Base-by-base conservation (phyloP, 2,888 invertebrate species). In the Sarcophaga rosellei region DNA sequence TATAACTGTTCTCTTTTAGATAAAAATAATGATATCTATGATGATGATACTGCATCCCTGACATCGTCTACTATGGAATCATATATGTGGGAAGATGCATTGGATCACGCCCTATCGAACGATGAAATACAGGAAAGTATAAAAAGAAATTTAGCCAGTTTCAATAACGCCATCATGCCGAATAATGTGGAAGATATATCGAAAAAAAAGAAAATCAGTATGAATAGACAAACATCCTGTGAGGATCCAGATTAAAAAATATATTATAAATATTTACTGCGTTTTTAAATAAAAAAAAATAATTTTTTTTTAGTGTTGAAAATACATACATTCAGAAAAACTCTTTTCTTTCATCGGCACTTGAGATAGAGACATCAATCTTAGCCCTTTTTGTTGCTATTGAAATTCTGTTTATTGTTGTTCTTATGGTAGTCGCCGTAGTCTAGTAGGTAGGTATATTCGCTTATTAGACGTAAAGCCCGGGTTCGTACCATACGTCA, bases 81-180 rank as follows among this genome's bases (percentile, higher is more conserved):
- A 17, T 44, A 78, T 59, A 76, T 84, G 77, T 86, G 84, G 86
- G 70, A 86, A 6, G 57, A 86, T 65, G 83, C 74, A 57, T 80
- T 86, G 11, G 83, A 86, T 10, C 73, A 86, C 25, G 81, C 78
- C 20, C 69, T 86, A 25, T 70, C 47, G 23, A 79, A 75, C 75
- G 62, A 77, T n/a, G 74, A 78, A 47, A 59, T 84, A n/a, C n/a
- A 70, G 0, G 78, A 78, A 45, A 75, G 75, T 81, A 68, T 81
- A 17, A 77, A 57, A 68, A 74, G 66, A 45, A 86, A 84, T 75
- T 74, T 86, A 5, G 15, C 53, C 1, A 66, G 17, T 12, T 57
- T 84, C n/a, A 86, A 47, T 84, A 84, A 68, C 62, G 65, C 75
- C 5, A 78, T 84, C 11, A 75, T 84, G 45, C 81, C 86, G 17